Percentiles rank a stretch among this genome's conserved stretches.
Conservation (phyloP, 2,797 vertebrate genomes). For the Sebastes oblongus region DNA sequence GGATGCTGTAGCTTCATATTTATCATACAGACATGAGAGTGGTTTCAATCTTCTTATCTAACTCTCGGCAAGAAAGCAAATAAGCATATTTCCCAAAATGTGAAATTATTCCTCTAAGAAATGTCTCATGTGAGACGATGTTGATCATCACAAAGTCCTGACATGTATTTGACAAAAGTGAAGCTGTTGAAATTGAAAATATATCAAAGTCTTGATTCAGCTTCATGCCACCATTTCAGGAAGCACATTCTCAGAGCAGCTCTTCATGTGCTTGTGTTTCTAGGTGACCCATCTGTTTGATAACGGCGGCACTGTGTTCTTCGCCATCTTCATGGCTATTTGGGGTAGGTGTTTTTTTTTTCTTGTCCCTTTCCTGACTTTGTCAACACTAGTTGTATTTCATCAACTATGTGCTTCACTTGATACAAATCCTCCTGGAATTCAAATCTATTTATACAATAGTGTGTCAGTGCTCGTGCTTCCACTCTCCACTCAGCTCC, state of each 20-base stretch:
- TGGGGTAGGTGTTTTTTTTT: constrained; percentile 88
- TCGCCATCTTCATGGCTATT: constrained; percentile 99
- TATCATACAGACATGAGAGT: not conserved
- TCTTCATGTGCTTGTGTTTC: constrained; percentile 42
- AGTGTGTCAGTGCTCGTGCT: constrained; percentile 26
- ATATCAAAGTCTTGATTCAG: not conserved
- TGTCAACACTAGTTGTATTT: constrained; percentile 17
- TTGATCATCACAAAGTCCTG: not conserved
- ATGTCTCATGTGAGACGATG: not conserved
- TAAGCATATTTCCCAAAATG: not conserved
- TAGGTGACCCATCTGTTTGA: constrained; percentile 99
- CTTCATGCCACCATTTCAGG: not conserved
- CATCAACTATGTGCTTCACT: constrained; percentile 4
- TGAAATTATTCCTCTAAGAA: not conserved
- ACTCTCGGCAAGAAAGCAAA: not conserved
- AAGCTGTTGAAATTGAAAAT: constrained; percentile 2
- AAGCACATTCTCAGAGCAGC: not conserved
- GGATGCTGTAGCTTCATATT: not conserved
- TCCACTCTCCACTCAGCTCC: constrained; percentile 39
- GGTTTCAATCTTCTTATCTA: not conserved
- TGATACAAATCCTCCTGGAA: constrained; percentile 24
- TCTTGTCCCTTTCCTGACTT: constrained; percentile 12
- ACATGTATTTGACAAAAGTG: not conserved
- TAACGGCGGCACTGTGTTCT: constrained; percentile 98
- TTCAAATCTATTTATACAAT: constrained; percentile 47